phyloP scores from a whole-genome alignment of 2,113 vertebrate species.

The Otus sunia region DNA sequence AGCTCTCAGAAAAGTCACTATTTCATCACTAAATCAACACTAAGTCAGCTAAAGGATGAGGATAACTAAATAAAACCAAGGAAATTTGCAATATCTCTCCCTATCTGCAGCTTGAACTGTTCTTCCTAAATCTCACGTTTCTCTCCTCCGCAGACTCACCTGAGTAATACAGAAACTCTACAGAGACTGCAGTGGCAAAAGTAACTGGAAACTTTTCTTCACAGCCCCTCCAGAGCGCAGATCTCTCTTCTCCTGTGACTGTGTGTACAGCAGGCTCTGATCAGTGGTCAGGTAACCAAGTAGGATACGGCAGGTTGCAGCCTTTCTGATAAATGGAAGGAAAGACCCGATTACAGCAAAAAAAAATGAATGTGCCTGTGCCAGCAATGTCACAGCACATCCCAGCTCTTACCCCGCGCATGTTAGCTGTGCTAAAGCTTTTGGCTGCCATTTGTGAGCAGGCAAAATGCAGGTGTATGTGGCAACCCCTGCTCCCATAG shows the following conservation, averaged over 20 bases:
- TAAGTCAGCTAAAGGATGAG: background rate
- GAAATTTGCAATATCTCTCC: background rate
- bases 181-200: background rate
- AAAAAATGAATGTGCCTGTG: accelerated
- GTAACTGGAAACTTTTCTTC: background rate
- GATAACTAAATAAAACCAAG: background rate
- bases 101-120: background rate
- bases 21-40: background rate
- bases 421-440: background rate
- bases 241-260: background rate
- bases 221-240: background rate
- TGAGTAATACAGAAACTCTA: background rate
- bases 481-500: background rate
- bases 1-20: background rate
- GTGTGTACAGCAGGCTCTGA: background rate
- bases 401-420: background rate
- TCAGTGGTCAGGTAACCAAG: background rate
- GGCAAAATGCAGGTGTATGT: background rate
- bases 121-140: background rate
- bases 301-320: background rate
- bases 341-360: background rate
- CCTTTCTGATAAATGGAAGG: background rate
- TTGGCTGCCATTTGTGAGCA: background rate
- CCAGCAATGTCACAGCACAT: background rate
- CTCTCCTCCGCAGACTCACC: constrained; percentile 24